phyloP scores from a whole-genome alignment of 2,888 invertebrate species.

The Arge pagana region DNA sequence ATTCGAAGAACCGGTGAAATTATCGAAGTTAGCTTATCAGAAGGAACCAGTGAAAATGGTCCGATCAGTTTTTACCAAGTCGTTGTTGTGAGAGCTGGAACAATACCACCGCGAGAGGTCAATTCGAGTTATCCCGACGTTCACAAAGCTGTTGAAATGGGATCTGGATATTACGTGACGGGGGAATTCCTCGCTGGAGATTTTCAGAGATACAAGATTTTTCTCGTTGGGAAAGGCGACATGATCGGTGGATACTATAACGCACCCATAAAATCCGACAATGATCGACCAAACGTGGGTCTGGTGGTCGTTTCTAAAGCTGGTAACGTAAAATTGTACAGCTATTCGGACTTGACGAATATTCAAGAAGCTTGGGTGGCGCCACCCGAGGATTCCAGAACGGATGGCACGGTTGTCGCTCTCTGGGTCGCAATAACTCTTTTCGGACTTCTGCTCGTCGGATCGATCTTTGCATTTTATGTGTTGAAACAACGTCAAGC shows the following conservation, averaged over 20 bases:
- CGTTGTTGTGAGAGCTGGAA: slow-evolving; percentile 70
- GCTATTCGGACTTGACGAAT: slow-evolving; percentile 46
- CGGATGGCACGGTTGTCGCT: slow-evolving; percentile 45
- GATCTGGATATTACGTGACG: slow-evolving; percentile 79
- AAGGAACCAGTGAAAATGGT: slow-evolving; percentile 76
- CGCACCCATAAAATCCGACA: slow-evolving; percentile 68
- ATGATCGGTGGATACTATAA: slow-evolving; percentile 78
- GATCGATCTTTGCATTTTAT: slow-evolving; percentile 67
- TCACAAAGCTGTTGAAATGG: slow-evolving; percentile 69
- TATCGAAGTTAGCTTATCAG: slow-evolving; percentile 70
- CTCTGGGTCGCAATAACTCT: slow-evolving; percentile 74
- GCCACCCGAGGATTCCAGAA: background rate
- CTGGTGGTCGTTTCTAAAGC: slow-evolving; percentile 60
- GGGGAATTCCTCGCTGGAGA: slow-evolving; percentile 75
- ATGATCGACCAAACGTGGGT: slow-evolving; percentile 41
- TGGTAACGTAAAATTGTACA: slow-evolving; percentile 50
- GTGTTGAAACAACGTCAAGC: slow-evolving; percentile 59
- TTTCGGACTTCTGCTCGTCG: slow-evolving; percentile 68
- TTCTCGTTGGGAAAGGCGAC: slow-evolving; percentile 77
- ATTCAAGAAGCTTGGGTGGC: slow-evolving; percentile 24
- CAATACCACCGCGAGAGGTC: slow-evolving; percentile 67
- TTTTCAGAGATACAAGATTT: slow-evolving; percentile 61
- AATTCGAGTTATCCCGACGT: slow-evolving; percentile 63
- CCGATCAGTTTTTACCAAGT: slow-evolving; percentile 77
- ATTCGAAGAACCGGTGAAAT: slow-evolving; percentile 65